Evolutionary conservation across 2,797 vertebrate species (phyloP), one percentile per base, ranked within the genome.

Genomic region (Melanotaenia boesemani): DNA sequence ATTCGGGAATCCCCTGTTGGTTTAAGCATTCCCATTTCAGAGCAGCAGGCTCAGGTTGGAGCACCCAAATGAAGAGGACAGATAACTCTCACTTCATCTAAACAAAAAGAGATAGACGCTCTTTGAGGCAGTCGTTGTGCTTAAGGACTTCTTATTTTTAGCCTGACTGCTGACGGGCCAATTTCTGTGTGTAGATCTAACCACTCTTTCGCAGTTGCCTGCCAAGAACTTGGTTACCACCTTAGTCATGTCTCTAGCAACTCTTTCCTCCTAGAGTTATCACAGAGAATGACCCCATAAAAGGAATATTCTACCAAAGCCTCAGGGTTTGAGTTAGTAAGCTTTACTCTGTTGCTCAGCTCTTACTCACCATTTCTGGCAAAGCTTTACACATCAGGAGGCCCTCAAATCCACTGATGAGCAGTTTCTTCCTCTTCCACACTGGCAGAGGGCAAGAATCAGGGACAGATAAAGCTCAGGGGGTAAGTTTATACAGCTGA

Each of bases 101-200:
- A 85, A 87, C 82, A 89, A 34, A 50, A 88, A 62, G 58, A 78
- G 84, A 90, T 63, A 86, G 55, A 85, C 39, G 0, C 79, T 80
- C 85, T 85, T 85, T 70, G 80, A 88, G 63, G 63, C 65, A 37
- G 74, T 58, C 82, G 75, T 84, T 74, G 60, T 63, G 36, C 76
- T 86, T 62, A 77, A 89, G 89, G 73, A 83, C 74, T 89, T 90
- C 84, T 87, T 93, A 92, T 92, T 93, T 93, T 92, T 91, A 91
- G 91, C 83, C 52, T 10, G 0, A 80, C 60, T 67, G 84, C 84
- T 89, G 87, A 89, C 79, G 74, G 77, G 62, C 81, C 77, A 66
- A 22, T 91, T 90, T 90, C 70, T 85, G 79, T 71, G 79, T 71
- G 70, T 68, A 61, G 78, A 68, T 81, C 72, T 65, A 62, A 77